Percentiles rank a stretch among this genome's conserved stretches.
These are phyloP conservation scores for Rhyacophila evoluta DNA, from an alignment of 2,888 invertebrate species.

Conservation along the genomic window DNA sequence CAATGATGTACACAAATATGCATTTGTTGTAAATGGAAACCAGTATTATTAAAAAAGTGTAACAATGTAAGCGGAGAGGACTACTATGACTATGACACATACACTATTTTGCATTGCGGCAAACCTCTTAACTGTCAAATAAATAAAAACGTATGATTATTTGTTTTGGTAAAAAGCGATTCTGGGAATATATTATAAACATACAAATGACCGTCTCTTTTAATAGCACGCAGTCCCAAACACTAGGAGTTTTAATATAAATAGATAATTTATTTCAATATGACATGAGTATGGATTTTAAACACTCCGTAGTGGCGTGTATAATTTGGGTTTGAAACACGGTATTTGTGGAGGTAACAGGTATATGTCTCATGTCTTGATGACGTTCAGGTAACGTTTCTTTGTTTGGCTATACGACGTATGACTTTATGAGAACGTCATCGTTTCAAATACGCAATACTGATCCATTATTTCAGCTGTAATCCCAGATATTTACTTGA, in stretches of 20 bases:
- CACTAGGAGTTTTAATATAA: background rate
- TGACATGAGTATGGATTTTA: background rate
- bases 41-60: too few species aligned
- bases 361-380: constrained; percentile 1
- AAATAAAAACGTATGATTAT: too few species aligned
- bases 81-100: too few species aligned
- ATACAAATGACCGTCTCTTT: background rate
- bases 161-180: too few species aligned
- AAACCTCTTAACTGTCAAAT: too few species aligned
- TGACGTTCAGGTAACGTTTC: background rate
- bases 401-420: too few species aligned
- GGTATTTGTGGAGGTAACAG: background rate
- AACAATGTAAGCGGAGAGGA: too few species aligned
- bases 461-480: background rate
- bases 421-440: background rate
- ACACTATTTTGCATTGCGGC: too few species aligned
- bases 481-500: background rate
- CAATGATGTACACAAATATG: too few species aligned
- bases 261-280: background rate
- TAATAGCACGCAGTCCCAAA: background rate
- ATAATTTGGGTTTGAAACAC: background rate
- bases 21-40: too few species aligned
- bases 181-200: too few species aligned
- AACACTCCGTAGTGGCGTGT: background rate
- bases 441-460: background rate